Base-by-base conservation (phyloP, 2,797 vertebrate genomes). In the Sparidentex hasta region DNA sequence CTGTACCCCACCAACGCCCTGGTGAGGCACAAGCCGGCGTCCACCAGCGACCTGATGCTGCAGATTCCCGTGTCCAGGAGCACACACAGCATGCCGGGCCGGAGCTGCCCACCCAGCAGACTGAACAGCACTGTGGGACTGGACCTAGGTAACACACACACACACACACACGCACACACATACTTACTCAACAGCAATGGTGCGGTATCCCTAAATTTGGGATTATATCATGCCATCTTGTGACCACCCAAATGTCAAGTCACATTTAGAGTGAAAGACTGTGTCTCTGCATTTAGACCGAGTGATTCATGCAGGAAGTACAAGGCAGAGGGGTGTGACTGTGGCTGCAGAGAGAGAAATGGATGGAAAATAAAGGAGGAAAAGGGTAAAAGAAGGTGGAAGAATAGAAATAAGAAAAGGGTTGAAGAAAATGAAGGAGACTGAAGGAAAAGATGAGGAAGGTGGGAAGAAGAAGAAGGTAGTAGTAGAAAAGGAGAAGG, bases 1-100 rank as follows among this genome's bases (percentile, higher is more conserved):
- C 88, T 99, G 56, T 98, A 97, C 61, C 97, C 98, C 0, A 99
- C 98, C 29, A 98, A 99, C 0, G 98, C 98, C 21, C 94, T 99
- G 46, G 96, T 97, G 46, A 91, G 95, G 58, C 96, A 95, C 86
- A 98, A 97, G 94, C 97, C 73, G 3, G 88, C 70, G 41, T 93
- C 88, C 78, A 7, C 83, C 90, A 78, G 87, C 93, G 47, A 88
- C 93, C 89, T 96, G 92, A 84, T 86, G 0, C 95, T 95, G 41
- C 84, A 94, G 87, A 84, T 94, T 54, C 93, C 84, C 23, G 81
- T 81, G 65, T 88, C 91, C 93, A 96, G 90, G 76, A 93, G 92
- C 81, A 71, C 91, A 0, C 87, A 85, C 84, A 92, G 87, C 85
- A 82, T 91, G 76, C 57, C 83, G 33, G 87, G 94, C 67, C 93